Conservation (phyloP, 2,888 invertebrate genomes). For the Panzeria rudis region DNA sequence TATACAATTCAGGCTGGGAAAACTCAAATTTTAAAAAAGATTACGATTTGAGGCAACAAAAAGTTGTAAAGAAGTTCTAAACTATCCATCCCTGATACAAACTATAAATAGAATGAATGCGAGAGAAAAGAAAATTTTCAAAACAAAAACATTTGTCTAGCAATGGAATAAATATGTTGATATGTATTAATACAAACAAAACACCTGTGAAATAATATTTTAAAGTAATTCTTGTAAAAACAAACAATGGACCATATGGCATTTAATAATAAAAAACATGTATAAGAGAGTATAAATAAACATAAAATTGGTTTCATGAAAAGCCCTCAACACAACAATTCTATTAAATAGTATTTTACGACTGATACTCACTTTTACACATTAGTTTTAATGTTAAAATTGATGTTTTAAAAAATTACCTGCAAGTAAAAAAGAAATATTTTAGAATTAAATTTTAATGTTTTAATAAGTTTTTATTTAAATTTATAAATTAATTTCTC, state of each 20-base stretch:
- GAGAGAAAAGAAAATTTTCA: background rate
- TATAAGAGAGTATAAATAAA: too few species aligned
- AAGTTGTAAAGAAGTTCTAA: background rate
- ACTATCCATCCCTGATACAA: background rate
- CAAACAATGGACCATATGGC: background rate
- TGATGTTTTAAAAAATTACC: constrained; percentile 19
- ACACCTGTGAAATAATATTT: constrained; percentile 42
- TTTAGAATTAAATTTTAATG: background rate
- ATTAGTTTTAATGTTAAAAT: background rate
- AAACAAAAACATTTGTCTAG: background rate
- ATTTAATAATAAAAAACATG: background rate
- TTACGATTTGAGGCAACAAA: too few species aligned
- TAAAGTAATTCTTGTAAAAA: background rate
- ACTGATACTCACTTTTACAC: background rate
- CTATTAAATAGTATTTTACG: background rate
- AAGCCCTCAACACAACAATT: background rate
- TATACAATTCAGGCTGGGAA: background rate
- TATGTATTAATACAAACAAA: background rate
- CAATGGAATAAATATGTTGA: background rate
- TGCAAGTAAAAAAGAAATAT: constrained; percentile 10
- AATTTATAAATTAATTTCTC: background rate
- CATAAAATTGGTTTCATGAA: background rate
- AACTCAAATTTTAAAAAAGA: too few species aligned
- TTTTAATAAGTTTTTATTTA: background rate
- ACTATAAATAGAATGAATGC: background rate